Conservation (phyloP, 37 sponge, comb jelly and placozoan genomes). For the Dysidea cf. avara region DNA sequence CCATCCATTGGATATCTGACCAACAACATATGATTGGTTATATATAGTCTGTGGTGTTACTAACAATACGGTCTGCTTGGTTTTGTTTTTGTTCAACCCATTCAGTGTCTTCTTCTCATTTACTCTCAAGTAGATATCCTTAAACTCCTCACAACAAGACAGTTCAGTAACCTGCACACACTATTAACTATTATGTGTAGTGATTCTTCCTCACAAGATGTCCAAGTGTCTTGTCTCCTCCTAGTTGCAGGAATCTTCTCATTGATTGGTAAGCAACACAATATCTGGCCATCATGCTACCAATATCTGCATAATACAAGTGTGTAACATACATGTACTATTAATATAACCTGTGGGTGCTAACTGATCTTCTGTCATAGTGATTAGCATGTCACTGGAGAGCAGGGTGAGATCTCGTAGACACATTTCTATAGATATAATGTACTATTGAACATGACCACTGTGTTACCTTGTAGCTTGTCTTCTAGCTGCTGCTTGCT, state of each 20-base stretch:
- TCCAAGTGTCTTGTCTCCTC: conserved; percentile 49
- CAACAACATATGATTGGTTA: no score
- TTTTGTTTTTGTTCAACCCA: conserved; percentile 88
- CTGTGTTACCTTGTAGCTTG: conserved; percentile 81
- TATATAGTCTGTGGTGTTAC: not conserved
- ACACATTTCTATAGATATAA: conserved; percentile 68
- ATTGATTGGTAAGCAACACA: conserved; percentile 93
- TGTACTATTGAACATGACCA: no score
- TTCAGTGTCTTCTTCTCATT: conserved; percentile 90
- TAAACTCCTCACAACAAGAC: conserved; percentile 83
- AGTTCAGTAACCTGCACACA: conserved; percentile 50
- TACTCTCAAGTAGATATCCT: conserved; percentile 87
- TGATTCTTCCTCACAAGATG: conserved; percentile 37
- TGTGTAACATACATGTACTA: not conserved
- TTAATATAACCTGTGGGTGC: conserved; percentile 68
- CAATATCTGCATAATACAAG: conserved; percentile 55
- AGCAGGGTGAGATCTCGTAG: conserved; percentile 74
- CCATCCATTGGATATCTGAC: conserved; percentile 88
- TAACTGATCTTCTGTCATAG: conserved; percentile 69
- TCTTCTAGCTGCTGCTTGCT: conserved; percentile 58
- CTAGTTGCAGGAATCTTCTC: conserved; percentile 76
- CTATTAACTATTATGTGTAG: not conserved
- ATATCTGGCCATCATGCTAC: conserved; percentile 94
- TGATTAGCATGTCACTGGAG: conserved; percentile 58
- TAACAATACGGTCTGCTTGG: conserved; percentile 80